These are phyloP conservation scores for Heliconius ethilla DNA, from an alignment of 2,888 invertebrate species.

Conservation along the genomic window DNA sequence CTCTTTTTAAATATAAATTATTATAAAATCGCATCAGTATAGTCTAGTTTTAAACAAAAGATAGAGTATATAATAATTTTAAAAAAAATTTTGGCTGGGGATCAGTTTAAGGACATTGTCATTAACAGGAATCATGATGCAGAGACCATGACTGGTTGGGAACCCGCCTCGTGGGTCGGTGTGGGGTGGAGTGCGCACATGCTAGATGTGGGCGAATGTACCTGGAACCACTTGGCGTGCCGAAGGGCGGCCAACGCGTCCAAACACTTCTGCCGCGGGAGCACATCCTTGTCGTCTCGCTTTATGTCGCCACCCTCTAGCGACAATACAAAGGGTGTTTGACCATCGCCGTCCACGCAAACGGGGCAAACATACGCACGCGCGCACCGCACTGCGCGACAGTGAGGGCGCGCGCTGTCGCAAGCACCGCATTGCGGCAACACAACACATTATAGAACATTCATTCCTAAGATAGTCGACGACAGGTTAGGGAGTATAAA, in stretches of 20 bases:
- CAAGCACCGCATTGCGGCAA: not conserved
- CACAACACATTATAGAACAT: too few species aligned
- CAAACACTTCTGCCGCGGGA: conserved; percentile 99
- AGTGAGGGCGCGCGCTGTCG: not conserved
- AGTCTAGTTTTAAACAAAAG: not conserved
- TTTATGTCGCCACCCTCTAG: conserved; percentile 84
- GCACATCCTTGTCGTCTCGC: conserved; percentile 94
- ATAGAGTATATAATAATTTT: not conserved
- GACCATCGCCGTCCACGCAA: conserved; percentile 84
- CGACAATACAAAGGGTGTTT: conserved; percentile 87
- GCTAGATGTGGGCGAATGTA: conserved; percentile 82
- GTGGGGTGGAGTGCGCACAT: conserved; percentile 68
- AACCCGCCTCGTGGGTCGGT: not conserved
- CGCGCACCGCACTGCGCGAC: not conserved
- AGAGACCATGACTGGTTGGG: too few species aligned
- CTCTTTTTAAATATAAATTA: too few species aligned
- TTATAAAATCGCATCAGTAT: not conserved
- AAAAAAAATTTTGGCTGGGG: too few species aligned
- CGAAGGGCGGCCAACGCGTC: conserved; percentile 99
- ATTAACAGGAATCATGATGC: too few species aligned
- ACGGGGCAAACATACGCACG: conserved; percentile 73
- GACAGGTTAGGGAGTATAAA: too few species aligned
- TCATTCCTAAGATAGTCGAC: too few species aligned
- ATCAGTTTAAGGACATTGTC: too few species aligned
- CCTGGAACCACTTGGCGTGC: conserved; percentile 99